Conservation (phyloP, 2,113 vertebrate species). For the Nerophis lumbriciformis region DNA sequence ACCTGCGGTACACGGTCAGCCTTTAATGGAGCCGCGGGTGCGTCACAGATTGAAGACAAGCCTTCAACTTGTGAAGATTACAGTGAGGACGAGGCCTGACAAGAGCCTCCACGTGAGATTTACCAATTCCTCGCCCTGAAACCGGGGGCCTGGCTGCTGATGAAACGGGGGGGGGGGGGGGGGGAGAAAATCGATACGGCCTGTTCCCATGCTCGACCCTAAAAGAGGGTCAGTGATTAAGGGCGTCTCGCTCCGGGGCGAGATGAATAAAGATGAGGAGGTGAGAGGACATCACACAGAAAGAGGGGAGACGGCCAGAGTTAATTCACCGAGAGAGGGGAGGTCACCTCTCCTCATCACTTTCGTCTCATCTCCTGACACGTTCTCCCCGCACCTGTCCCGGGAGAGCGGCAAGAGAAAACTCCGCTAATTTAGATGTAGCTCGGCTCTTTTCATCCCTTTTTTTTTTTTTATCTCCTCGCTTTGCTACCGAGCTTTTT, state of each 20-base stretch:
- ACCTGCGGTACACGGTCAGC: conserved; percentile 8
- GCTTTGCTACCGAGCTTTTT: not conserved
- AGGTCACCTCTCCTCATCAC: conserved; percentile 50
- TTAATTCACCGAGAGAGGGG: conserved; percentile 38
- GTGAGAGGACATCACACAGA: conserved; percentile 36
- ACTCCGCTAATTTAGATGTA: conserved; percentile 6
- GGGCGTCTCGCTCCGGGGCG: conserved; percentile 32
- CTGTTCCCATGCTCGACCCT: conserved; percentile 57
- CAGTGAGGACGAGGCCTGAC: conserved; percentile 47
- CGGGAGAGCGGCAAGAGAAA: conserved; percentile 9
- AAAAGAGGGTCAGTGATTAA: conserved; percentile 66
- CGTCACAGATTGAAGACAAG: conserved; percentile 47
- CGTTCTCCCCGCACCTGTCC: conserved; percentile 1
- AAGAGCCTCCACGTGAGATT: conserved; percentile 55
- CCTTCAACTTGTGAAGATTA: conserved; percentile 55
- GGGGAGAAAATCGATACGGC: conserved; percentile 57
- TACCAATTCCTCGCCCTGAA: conserved; percentile 51
- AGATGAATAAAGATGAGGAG: conserved; percentile 66
- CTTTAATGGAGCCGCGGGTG: conserved; percentile 44
- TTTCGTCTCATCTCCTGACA: conserved; percentile 8
- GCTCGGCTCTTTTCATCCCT: not conserved
- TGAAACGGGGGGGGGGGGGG: conserved; percentile 39
- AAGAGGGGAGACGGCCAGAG: conserved; percentile 44
- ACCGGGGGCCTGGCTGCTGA: conserved; percentile 50
- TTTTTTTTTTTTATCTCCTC: not conserved